Evolutionary conservation across 1,140 invertebrate genomes (phyloP).

Genomic region (Eufriesea mexicana): DNA sequence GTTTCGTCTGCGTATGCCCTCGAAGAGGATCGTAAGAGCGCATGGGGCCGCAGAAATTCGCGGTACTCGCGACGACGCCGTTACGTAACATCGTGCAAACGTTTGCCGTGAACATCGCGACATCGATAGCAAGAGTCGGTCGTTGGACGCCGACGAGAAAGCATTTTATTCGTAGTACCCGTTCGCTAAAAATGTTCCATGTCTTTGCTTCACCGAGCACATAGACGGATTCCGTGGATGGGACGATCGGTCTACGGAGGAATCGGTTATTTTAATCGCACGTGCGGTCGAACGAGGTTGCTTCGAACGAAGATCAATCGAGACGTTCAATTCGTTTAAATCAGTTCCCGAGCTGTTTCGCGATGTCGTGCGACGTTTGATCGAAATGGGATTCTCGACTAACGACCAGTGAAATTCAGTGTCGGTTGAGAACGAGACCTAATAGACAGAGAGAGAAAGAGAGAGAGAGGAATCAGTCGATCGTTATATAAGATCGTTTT

Average conservation of each 20-base stretch:
- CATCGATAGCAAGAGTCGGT: neutral
- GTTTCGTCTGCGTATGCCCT: neutral
- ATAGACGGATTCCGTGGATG: too few species aligned
- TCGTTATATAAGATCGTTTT: too few species aligned
- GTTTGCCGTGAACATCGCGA: neutral
- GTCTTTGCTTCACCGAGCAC: too few species aligned
- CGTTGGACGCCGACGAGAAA: neutral
- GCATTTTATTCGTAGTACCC: neutral
- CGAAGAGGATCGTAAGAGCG: neutral
- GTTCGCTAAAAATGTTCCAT: too few species aligned
- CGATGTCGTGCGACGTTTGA: neutral
- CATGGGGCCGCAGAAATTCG: neutral
- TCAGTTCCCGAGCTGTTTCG: neutral
- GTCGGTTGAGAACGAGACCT: neutral
- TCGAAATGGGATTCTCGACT: neutral
- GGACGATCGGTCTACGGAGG: neutral
- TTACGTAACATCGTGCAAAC: conserved; percentile 17
- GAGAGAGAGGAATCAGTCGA: too few species aligned
- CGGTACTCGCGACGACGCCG: neutral
- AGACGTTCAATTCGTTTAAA: conserved; percentile 20
- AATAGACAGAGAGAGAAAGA: too few species aligned
- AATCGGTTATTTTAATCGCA: neutral
- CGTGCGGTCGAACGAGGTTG: neutral
- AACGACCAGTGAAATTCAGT: neutral
- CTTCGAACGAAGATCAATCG: conserved; percentile 14